Percentiles rank a stretch among this genome's conserved stretches.
Evolutionary conservation across 2,797 vertebrate genomes (phyloP).

Genomic region (Hyperoplus lanceolatus): DNA sequence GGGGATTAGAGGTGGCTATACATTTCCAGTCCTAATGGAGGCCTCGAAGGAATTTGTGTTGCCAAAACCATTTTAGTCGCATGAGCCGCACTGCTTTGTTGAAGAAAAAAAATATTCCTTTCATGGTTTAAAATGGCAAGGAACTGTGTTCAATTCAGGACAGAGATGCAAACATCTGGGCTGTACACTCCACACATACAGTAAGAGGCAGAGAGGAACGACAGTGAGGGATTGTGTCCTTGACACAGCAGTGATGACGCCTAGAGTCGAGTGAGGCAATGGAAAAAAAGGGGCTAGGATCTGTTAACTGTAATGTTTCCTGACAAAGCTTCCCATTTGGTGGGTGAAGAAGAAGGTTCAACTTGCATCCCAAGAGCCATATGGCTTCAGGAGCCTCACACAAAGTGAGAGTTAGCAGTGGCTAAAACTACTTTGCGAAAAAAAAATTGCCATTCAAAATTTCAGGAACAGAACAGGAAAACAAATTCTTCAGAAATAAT

Average conservation of each 20-base stretch:
- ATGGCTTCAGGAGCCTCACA: conserved; percentile 9
- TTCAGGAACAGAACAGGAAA: background rate
- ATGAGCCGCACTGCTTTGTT: background rate
- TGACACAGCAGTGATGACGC: background rate
- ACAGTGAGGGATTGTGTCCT: background rate
- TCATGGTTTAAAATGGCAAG: background rate
- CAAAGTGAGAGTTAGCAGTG: background rate
- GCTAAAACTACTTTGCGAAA: background rate
- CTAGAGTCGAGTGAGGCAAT: background rate
- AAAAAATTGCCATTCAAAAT: background rate
- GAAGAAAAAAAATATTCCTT: background rate
- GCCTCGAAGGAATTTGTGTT: background rate
- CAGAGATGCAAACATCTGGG: background rate
- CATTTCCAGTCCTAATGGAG: background rate
- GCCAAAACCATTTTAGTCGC: background rate
- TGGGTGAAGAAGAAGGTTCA: conserved; percentile 57
- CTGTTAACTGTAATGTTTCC: conserved; percentile 27
- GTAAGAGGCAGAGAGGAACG: background rate
- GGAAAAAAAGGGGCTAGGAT: conserved; percentile 3
- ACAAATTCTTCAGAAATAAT: background rate
- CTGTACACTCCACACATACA: background rate
- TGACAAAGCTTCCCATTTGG: conserved; percentile 30
- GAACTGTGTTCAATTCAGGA: background rate
- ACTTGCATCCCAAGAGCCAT: conserved; percentile 39
- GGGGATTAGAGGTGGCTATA: background rate